Evolutionary conservation across 1,140 invertebrate genomes (phyloP).

Genomic region (Brachionus calyciflorus): DNA sequence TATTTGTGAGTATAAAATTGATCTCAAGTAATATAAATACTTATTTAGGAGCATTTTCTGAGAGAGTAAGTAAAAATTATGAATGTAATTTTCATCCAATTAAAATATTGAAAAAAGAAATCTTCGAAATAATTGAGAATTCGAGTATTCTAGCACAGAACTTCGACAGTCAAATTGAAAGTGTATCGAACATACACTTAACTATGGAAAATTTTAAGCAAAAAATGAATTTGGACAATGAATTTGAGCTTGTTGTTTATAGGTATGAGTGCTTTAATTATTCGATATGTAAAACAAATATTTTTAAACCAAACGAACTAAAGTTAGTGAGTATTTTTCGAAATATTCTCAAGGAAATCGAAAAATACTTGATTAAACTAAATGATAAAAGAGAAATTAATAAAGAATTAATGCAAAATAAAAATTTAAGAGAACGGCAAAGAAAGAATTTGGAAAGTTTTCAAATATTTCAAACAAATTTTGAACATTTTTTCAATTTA

Average conservation of each 20-base stretch:
- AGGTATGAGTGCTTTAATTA: no score
- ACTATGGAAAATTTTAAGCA: neutral
- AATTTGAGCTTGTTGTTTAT: neutral
- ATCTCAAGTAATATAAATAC: neutral
- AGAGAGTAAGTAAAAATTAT: neutral
- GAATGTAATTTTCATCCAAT: conserved; percentile 41
- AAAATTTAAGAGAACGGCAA: conserved; percentile 15
- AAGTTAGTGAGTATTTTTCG: neutral
- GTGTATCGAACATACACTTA: no score
- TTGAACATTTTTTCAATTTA: neutral
- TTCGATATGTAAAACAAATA: no score
- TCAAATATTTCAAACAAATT: neutral
- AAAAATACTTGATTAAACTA: neutral
- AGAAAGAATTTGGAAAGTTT: neutral
- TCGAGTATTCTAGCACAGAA: neutral
- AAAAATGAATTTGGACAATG: neutral
- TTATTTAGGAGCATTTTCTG: neutral
- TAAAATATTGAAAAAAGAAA: neutral
- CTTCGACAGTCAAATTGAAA: neutral
- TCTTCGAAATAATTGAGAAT: neutral
- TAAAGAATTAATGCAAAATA: neutral
- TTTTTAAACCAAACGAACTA: conserved; percentile 22
- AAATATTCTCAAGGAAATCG: neutral
- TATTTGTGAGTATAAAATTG: neutral
- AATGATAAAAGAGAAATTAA: neutral